A percentile compares a stretch with the other conserved stretches of the same genome.
phyloP scores from a whole-genome alignment of 1,140 invertebrate species.

The Heliconius himera region DNA sequence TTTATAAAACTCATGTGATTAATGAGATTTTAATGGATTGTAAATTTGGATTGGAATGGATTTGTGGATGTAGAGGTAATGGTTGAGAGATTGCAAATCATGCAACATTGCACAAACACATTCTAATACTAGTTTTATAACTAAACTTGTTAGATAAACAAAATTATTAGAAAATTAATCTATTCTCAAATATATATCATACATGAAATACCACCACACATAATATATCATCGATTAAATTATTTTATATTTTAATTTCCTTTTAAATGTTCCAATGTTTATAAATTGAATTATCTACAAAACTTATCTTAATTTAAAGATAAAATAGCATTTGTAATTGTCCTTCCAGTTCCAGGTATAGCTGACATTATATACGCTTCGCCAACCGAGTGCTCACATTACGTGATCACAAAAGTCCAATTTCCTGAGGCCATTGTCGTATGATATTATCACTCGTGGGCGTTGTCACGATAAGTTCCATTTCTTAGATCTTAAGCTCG shows the following conservation, averaged over 20 bases:
- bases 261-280: not conserved
- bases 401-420: constrained; percentile 53
- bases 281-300: not conserved
- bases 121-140: not conserved
- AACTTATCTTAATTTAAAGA: not conserved
- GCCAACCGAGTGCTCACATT: constrained; percentile 28
- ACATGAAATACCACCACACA: too few relatives aligned
- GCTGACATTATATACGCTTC: constrained; percentile 8
- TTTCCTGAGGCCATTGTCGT: constrained; percentile 58
- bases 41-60: too few relatives aligned
- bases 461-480: constrained; percentile 64
- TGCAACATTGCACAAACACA: not conserved
- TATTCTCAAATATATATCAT: too few relatives aligned
- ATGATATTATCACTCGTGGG: constrained; percentile 64
- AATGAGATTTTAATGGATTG: not conserved
- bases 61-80: not conserved
- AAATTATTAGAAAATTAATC: not conserved
- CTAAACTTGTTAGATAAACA: not conserved
- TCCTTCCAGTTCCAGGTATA: constrained; percentile 15
- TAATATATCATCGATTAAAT: not conserved
- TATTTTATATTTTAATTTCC: not conserved
- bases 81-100: not conserved
- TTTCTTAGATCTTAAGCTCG: constrained; percentile 51
- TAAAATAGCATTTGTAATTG: constrained; percentile 13
- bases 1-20: not conserved